These are phyloP conservation scores for Bufotes viridis DNA, from an alignment of 2,797 vertebrate genomes.

Conservation along the genomic window DNA sequence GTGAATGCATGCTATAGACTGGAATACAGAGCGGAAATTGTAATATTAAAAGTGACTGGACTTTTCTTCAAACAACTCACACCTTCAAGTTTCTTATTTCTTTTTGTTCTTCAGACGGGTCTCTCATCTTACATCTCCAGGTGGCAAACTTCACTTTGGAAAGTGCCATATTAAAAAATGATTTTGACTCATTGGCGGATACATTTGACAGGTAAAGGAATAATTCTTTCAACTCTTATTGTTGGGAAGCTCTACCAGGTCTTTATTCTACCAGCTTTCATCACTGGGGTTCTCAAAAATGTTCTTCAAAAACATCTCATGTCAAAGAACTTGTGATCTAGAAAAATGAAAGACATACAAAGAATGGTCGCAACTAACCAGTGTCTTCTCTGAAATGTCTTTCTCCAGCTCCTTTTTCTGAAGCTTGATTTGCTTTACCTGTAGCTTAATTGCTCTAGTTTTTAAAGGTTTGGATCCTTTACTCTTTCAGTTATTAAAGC, in stretches of 20 bases:
- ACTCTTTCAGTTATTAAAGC: neutral
- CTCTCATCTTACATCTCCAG: slow-evolving; percentile 26
- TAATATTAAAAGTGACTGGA: neutral
- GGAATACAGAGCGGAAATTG: too few relatives aligned
- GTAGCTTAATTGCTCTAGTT: neutral
- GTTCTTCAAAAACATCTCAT: slow-evolving; percentile 14
- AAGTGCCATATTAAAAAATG: neutral
- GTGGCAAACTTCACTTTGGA: slow-evolving; percentile 6
- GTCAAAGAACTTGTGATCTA: slow-evolving; percentile 23
- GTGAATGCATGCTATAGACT: neutral
- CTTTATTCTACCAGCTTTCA: slow-evolving; percentile 17
- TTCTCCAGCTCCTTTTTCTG: neutral
- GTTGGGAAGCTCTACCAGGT: neutral
- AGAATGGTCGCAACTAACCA: neutral
- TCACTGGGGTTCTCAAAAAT: neutral
- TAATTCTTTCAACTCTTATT: slow-evolving; percentile 1
- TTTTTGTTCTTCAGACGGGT: neutral
- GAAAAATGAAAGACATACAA: slow-evolving; percentile 11
- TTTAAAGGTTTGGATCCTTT: neutral
- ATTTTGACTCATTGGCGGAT: neutral
- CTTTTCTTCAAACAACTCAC: neutral
- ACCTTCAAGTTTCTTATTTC: neutral
- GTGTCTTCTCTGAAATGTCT: neutral
- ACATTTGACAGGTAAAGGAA: slow-evolving; percentile 6
- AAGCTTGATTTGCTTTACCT: neutral